Conservation (phyloP, 2,888 invertebrate species). For the Luperina nickerlii region DNA sequence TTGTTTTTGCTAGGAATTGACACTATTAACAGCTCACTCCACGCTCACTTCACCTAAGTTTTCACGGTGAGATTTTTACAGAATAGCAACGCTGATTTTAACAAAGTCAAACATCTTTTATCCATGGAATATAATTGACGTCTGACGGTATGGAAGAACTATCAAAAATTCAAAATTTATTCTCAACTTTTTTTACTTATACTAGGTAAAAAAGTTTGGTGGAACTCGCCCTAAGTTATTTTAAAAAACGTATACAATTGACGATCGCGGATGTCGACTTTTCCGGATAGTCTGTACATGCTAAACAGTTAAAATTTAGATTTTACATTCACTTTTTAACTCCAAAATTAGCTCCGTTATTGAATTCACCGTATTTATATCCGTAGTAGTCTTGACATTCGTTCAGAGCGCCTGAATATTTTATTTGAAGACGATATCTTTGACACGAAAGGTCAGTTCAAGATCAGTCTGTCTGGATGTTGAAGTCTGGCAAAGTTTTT, state of each 20-base stretch:
- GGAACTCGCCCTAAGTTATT: too few species aligned
- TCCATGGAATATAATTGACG: too few species aligned
- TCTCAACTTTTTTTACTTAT: too few species aligned
- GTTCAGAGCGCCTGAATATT: slow-evolving; percentile 31
- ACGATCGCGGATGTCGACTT: neutral
- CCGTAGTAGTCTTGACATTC: slow-evolving; percentile 18
- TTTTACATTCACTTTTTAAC: neutral
- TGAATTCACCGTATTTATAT: neutral
- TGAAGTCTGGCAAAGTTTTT: slow-evolving; percentile 1
- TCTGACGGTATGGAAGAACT: too few species aligned
- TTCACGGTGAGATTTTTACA: too few species aligned
- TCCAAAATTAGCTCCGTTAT: neutral
- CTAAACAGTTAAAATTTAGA: neutral
- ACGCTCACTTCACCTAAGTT: too few species aligned
- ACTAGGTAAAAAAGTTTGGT: neutral
- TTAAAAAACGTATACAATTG: neutral
- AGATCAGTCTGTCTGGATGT: slow-evolving; percentile 17
- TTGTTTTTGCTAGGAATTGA: too few species aligned
- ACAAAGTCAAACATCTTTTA: too few species aligned
- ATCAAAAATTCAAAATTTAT: too few species aligned
- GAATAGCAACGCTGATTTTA: too few species aligned
- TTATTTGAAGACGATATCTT: slow-evolving; percentile 27
- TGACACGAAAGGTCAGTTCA: slow-evolving; percentile 19
- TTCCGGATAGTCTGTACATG: neutral
- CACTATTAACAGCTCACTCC: too few species aligned